Evolutionary conservation across 2,113 vertebrate species (phyloP).

Genomic region (Gymnobelideus leadbeateri): DNA sequence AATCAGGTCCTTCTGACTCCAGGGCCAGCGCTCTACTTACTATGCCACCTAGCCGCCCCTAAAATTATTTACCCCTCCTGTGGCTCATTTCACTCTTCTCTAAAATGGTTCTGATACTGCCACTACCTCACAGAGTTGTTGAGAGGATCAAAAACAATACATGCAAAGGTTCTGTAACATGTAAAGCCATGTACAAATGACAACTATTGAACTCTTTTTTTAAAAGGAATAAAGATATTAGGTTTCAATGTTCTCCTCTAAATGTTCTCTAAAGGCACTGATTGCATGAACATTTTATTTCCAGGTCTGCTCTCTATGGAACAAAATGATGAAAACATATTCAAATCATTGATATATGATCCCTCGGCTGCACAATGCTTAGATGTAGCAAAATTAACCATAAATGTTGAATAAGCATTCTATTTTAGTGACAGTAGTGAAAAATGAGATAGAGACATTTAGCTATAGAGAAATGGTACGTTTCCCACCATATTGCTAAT

Average conservation of each 20-base stretch:
- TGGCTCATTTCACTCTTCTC: not conserved
- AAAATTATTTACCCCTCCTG: no score
- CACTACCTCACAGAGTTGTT: not conserved
- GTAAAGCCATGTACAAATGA: not conserved
- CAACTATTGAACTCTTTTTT: constrained; percentile 13
- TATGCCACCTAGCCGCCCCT: no score
- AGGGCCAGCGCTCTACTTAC: no score
- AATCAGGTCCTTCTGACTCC: no score
- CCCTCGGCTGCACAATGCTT: not conserved
- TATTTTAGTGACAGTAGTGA: constrained; percentile 65
- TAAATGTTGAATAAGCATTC: constrained; percentile 60
- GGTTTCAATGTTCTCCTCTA: not conserved
- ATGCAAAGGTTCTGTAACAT: not conserved
- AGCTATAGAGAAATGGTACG: constrained; percentile 41
- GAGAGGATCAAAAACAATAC: not conserved
- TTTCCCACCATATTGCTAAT: constrained; percentile 56
- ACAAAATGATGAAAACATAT: constrained; percentile 18
- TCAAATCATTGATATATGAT: not conserved
- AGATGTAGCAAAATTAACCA: constrained; percentile 9
- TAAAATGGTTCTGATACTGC: not conserved
- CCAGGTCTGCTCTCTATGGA: not conserved
- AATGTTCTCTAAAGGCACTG: not conserved
- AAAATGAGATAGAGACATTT: constrained; percentile 61
- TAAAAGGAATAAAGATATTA: not conserved
- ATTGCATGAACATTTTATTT: not conserved